These are phyloP conservation scores for Notarius lentiginosus DNA, from an alignment of 2,113 vertebrate species.

Conservation along the genomic window DNA sequence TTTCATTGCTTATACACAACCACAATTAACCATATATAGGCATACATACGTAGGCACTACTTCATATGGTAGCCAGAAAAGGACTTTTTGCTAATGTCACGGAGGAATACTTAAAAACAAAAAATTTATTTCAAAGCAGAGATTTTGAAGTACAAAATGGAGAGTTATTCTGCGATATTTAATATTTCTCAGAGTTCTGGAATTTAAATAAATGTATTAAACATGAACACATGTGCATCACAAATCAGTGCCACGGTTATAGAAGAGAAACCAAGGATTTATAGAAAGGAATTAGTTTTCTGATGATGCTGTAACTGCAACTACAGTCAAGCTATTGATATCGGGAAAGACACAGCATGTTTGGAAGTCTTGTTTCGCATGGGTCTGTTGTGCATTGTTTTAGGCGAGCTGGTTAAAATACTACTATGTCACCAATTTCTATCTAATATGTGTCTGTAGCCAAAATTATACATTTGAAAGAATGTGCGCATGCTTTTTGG, in stretches of 20 bases:
- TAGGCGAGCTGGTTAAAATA: background rate
- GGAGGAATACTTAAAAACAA: background rate
- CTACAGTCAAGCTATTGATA: background rate
- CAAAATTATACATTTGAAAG: background rate
- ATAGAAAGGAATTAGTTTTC: background rate
- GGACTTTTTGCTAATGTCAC: background rate
- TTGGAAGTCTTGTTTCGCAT: background rate
- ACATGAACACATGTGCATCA: background rate
- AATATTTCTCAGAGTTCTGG: background rate
- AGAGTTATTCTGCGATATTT: background rate
- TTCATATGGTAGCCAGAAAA: background rate
- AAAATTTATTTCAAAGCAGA: no score
- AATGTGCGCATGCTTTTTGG: background rate
- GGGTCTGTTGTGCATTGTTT: background rate
- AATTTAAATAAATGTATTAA: background rate
- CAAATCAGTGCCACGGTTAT: background rate
- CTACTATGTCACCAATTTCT: background rate
- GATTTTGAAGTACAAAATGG: background rate
- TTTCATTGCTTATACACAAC: background rate
- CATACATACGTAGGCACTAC: background rate
- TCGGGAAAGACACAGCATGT: background rate
- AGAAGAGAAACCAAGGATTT: background rate
- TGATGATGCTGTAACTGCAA: background rate
- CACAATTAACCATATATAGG: background rate
- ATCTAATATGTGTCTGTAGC: background rate